These are phyloP conservation scores for Dendrocopos noguchii DNA, from an alignment of 2,113 vertebrate species.

Conservation along the genomic window DNA sequence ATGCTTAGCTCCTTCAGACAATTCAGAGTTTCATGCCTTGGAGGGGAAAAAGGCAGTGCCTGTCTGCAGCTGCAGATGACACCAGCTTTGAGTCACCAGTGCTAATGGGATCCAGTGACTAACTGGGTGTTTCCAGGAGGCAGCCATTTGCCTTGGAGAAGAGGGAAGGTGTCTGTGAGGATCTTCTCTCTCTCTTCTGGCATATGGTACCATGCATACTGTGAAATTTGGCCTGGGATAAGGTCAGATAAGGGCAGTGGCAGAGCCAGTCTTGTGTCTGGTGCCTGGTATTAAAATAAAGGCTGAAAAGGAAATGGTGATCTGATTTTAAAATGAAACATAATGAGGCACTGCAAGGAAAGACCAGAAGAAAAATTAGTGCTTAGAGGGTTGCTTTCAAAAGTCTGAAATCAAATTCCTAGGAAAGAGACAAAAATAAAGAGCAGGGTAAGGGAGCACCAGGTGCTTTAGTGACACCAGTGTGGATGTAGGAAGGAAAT, in stretches of 20 bases:
- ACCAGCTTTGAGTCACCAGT: conserved; percentile 46
- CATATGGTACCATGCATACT: background rate
- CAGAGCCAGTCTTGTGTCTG: background rate
- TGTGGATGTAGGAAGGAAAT: background rate
- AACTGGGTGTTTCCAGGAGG: conserved; percentile 59
- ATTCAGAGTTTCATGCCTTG: accelerated
- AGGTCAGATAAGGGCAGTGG: background rate
- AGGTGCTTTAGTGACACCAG: accelerated
- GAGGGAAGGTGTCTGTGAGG: conserved; percentile 17
- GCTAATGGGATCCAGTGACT: conserved; percentile 53
- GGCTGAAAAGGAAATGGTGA: conserved; percentile 16
- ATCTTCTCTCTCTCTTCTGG: background rate
- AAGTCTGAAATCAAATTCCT: background rate
- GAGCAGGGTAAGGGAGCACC: background rate
- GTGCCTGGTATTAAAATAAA: conserved; percentile 7
- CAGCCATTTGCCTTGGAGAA: conserved; percentile 20
- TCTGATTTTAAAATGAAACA: background rate
- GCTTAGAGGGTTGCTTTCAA: background rate
- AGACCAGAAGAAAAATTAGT: background rate
- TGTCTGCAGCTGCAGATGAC: conserved; percentile 71
- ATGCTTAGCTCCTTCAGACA: background rate
- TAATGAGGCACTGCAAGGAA: background rate
- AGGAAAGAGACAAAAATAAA: background rate
- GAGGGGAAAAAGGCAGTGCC: background rate
- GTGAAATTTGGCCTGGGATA: conserved; percentile 4